Evolutionary conservation across 2,113 vertebrate genomes (phyloP).

Genomic region (Carettochelys insculpta): DNA sequence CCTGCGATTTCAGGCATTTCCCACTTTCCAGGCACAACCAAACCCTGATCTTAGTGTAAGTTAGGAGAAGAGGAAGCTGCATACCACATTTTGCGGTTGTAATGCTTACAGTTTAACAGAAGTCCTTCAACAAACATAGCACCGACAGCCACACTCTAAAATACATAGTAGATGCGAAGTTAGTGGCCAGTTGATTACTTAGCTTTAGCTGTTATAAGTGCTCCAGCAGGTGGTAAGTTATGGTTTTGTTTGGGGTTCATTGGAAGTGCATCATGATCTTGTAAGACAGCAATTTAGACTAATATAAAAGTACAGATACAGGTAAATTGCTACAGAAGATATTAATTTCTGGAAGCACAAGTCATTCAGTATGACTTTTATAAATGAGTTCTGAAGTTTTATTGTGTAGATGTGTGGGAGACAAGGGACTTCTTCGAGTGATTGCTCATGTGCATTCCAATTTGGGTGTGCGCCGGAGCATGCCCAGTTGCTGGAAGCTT

Average conservation of each 20-base stretch:
- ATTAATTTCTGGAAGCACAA: background rate
- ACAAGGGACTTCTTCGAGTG: background rate
- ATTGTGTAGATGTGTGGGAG: background rate
- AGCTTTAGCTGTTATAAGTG: conserved; percentile 55
- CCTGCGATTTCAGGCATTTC: too few relatives aligned
- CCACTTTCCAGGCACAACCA: too few relatives aligned
- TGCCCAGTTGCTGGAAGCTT: too few relatives aligned
- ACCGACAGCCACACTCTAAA: too few relatives aligned
- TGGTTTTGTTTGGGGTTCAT: conserved; percentile 47
- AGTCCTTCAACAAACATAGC: too few relatives aligned
- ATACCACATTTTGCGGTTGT: too few relatives aligned
- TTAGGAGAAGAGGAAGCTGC: too few relatives aligned
- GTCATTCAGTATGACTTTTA: background rate
- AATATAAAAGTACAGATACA: background rate
- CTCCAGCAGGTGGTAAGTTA: conserved; percentile 62
- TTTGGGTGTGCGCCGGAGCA: too few relatives aligned
- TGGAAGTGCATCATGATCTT: conserved; percentile 27
- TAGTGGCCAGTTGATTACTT: conserved; percentile 69
- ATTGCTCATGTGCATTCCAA: too few relatives aligned
- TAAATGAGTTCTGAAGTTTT: background rate
- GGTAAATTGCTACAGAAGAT: background rate
- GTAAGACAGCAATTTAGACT: background rate
- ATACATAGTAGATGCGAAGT: too few relatives aligned
- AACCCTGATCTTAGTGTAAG: too few relatives aligned
- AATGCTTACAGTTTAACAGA: too few relatives aligned